Percentiles rank a stretch among this genome's conserved stretches.
These are phyloP conservation scores for Myrmophylax atrothorax DNA, from an alignment of 2,113 vertebrate genomes.

Conservation along the genomic window DNA sequence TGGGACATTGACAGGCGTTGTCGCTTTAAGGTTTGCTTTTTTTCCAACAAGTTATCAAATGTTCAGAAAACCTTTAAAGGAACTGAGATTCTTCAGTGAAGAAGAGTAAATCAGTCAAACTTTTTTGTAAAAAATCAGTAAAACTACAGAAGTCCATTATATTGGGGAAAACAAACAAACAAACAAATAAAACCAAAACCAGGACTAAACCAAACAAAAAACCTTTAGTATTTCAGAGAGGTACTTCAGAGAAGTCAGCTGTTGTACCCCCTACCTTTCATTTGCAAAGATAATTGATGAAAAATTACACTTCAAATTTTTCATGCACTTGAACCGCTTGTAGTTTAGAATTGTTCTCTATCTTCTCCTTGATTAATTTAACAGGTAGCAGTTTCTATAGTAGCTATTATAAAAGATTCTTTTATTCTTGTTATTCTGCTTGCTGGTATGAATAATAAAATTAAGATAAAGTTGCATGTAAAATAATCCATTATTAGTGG, in stretches of 20 bases:
- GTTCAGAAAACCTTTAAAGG: not conserved
- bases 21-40: not conserved
- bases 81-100: not conserved
- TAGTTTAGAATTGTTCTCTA: not conserved
- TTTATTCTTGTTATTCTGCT: not conserved
- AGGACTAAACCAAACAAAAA: not conserved
- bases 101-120: not conserved
- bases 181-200: not conserved
- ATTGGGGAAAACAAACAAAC: not conserved
- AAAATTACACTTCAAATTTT: not conserved
- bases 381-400: not conserved
- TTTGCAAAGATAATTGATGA: not conserved
- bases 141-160: not conserved
- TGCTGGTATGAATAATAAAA: not conserved
- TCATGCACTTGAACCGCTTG: not conserved
- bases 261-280: not conserved
- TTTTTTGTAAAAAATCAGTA: not conserved
- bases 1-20: rapidly evolving
- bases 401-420: not conserved
- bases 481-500: not conserved
- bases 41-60: not conserved
- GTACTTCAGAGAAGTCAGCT: not conserved
- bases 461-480: not conserved
- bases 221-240: not conserved
- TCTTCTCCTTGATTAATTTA: not conserved